Conservation (phyloP, 2,888 invertebrate genomes). For the Andrena hattorfiana region DNA sequence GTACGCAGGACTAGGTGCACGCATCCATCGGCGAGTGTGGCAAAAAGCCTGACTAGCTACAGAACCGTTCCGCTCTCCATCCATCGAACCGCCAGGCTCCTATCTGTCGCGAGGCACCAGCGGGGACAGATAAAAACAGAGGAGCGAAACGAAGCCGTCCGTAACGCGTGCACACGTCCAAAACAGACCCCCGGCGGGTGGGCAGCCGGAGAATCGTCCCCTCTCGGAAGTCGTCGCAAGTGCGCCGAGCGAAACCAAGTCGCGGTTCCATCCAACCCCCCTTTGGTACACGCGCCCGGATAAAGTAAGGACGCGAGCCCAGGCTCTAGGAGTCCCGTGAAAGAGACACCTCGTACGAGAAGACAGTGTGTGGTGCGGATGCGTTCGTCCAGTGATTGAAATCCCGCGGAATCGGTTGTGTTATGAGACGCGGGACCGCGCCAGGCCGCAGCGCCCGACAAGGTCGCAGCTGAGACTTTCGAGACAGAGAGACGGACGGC, state of each 20-base stretch:
- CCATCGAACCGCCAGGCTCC: not conserved
- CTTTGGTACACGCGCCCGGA: not conserved
- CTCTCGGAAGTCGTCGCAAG: not conserved
- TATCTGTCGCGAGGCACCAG: conserved; percentile 8
- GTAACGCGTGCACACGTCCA: conserved; percentile 25
- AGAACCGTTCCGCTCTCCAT: conserved; percentile 1
- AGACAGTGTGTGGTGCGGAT: conserved; percentile 18
- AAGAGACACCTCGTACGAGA: no score
- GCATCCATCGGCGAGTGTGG: conserved; percentile 49
- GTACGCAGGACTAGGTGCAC: conserved; percentile 49
- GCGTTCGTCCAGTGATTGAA: not conserved
- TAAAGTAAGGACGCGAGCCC: not conserved
- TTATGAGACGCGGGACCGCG: conserved; percentile 51
- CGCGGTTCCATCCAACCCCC: not conserved
- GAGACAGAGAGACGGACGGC: conserved; percentile 50
- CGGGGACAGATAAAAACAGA: not conserved
- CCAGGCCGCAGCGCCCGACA: conserved; percentile 47
- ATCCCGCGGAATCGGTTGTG: conserved; percentile 15
- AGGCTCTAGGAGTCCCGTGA: not conserved
- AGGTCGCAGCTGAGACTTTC: conserved; percentile 70
- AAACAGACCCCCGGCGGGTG: not conserved
- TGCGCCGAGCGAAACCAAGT: not conserved
- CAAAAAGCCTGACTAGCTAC: conserved; percentile 11
- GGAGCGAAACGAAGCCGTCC: conserved; percentile 38
- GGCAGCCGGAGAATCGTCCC: not conserved